Evolutionary conservation across 2,797 vertebrate genomes (phyloP).

Genomic region (Phataginus tricuspis): DNA sequence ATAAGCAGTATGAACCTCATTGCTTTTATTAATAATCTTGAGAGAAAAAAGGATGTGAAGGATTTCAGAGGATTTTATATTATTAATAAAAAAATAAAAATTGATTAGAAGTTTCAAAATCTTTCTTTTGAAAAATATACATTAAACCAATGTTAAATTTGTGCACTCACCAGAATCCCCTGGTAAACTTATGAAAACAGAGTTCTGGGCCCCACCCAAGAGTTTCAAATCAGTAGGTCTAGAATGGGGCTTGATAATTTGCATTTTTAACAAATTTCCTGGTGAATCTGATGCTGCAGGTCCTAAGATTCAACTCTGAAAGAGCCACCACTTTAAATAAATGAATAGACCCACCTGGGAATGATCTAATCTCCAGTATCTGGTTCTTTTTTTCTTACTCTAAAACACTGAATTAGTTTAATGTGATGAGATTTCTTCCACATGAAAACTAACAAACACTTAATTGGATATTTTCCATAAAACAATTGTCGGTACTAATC

Average conservation of each 20-base stretch:
- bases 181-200: neutral
- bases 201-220: neutral
- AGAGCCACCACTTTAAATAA: conserved; percentile 13
- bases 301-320: neutral
- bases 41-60: neutral
- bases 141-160: neutral
- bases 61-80: neutral
- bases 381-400: conserved; percentile 33
- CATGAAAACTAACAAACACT: conserved; percentile 62
- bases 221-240: neutral
- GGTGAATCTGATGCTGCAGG: neutral
- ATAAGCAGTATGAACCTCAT: neutral
- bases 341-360: neutral
- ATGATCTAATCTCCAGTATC: neutral
- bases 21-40: neutral
- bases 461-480: conserved; percentile 63
- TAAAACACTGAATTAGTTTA: conserved; percentile 51
- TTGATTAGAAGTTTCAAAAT: conserved; percentile 8
- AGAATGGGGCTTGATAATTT: neutral
- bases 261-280: conserved; percentile 5
- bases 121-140: conserved; percentile 26
- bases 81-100: conserved; percentile 5
- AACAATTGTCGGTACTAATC: conserved; percentile 50
- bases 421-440: conserved; percentile 49
- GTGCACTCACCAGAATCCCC: neutral